Percentiles rank a stretch among this genome's conserved stretches.
Conservation (phyloP, 2,797 vertebrate species). For the Sphenopsis melanotis region DNA sequence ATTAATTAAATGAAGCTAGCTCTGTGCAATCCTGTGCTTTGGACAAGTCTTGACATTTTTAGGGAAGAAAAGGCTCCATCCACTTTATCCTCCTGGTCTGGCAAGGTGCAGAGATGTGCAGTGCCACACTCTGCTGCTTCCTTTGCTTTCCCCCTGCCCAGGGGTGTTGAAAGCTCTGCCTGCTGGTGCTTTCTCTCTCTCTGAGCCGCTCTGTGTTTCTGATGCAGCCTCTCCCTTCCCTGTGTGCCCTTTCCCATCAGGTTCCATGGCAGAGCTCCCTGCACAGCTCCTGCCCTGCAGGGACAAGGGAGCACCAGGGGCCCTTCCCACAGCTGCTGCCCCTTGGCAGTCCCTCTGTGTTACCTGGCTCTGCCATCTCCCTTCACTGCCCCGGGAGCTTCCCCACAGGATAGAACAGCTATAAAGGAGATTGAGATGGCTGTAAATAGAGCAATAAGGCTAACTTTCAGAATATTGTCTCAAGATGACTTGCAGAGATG, state of each 20-base stretch:
- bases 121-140: not conserved
- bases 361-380: not conserved
- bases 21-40: not conserved
- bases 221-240: not conserved
- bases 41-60: not conserved
- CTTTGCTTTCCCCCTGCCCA: not conserved
- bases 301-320: not conserved
- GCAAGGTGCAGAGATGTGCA: fast-evolving
- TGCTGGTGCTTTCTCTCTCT: not conserved
- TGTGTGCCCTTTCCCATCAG: not conserved
- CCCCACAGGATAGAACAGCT: not conserved
- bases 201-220: not conserved
- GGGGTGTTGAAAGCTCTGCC: not conserved
- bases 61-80: not conserved
- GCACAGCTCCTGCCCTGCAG: not conserved
- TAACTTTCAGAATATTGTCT: not conserved
- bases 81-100: not conserved
- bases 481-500: not conserved
- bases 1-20: not conserved
- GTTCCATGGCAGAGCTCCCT: not conserved
- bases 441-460: not conserved
- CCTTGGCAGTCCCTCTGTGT: not conserved
- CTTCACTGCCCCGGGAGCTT: not conserved
- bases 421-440: not conserved
- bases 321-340: not conserved